Evolutionary conservation across 2,113 vertebrate species (phyloP).

Genomic region (Drymodes brunneopygia): DNA sequence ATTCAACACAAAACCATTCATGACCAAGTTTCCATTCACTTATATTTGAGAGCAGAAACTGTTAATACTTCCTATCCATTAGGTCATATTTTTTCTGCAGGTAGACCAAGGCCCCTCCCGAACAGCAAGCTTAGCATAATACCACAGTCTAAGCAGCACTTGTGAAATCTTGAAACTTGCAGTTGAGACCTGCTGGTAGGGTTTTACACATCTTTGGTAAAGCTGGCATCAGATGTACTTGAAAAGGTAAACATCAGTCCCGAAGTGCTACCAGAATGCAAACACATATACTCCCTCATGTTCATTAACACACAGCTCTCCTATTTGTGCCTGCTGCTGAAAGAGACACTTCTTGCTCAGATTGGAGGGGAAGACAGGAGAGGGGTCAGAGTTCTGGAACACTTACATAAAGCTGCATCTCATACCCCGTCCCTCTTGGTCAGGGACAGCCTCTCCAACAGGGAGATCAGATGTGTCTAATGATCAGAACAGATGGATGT

Average conservation of each 20-base stretch:
- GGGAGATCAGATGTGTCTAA: slow-evolving; percentile 33
- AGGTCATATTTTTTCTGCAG: background rate
- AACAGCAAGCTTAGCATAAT: background rate
- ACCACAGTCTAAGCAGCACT: background rate
- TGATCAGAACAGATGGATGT: slow-evolving; percentile 36
- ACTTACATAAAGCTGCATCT: background rate
- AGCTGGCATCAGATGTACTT: background rate
- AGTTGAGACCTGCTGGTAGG: background rate
- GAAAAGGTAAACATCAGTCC: background rate
- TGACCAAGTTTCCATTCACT: background rate
- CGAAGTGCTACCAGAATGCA: background rate
- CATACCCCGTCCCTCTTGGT: background rate
- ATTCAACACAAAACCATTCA: background rate
- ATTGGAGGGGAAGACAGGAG: background rate
- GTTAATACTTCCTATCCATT: background rate
- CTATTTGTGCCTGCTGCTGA: background rate
- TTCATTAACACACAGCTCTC: background rate
- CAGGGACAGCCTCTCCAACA: background rate
- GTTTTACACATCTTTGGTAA: background rate
- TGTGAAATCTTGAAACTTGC: background rate
- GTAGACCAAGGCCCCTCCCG: background rate
- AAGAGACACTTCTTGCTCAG: background rate
- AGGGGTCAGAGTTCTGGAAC: background rate
- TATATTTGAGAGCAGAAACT: background rate
- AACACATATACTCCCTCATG: background rate